Evolutionary conservation across 2,888 invertebrate species (phyloP).

Genomic region (Invenusta paracnida): DNA sequence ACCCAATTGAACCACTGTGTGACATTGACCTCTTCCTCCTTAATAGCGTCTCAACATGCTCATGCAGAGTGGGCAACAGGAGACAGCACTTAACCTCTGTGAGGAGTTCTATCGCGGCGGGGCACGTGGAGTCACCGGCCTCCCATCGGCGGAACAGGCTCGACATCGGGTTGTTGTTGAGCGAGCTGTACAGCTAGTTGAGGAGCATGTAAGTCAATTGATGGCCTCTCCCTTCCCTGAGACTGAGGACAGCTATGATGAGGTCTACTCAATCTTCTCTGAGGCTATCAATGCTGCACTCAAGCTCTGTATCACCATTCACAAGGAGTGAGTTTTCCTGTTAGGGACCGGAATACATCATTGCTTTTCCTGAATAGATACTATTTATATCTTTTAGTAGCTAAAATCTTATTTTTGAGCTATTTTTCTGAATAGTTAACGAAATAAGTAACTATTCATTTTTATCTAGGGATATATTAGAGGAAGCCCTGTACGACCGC

Average conservation of each 20-base stretch:
- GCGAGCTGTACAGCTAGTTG: not conserved
- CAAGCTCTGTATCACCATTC: not conserved
- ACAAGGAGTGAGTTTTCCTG: not conserved
- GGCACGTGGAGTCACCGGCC: not conserved
- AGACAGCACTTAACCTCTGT: slow-evolving; percentile 61
- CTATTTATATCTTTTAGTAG: too few relatives aligned
- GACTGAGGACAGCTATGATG: not conserved
- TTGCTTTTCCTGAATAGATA: too few relatives aligned
- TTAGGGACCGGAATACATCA: too few relatives aligned
- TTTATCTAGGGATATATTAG: not conserved
- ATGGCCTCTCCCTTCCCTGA: not conserved
- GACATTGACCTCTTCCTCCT: not conserved
- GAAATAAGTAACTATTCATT: too few relatives aligned
- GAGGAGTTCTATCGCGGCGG: not conserved
- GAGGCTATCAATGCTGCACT: not conserved
- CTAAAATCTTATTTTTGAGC: too few relatives aligned
- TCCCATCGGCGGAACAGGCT: slow-evolving; percentile 63
- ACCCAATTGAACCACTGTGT: too few relatives aligned
- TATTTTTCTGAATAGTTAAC: too few relatives aligned
- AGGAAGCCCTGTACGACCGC: not conserved
- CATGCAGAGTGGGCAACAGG: slow-evolving; percentile 63
- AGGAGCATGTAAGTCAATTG: not conserved
- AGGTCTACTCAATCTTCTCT: slow-evolving; percentile 8
- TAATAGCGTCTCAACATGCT: slow-evolving; percentile 62
- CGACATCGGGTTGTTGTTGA: slow-evolving; percentile 34